These are phyloP conservation scores for Alviniconcha strummeri DNA, from an alignment of 2,888 invertebrate species.

Conservation along the genomic window DNA sequence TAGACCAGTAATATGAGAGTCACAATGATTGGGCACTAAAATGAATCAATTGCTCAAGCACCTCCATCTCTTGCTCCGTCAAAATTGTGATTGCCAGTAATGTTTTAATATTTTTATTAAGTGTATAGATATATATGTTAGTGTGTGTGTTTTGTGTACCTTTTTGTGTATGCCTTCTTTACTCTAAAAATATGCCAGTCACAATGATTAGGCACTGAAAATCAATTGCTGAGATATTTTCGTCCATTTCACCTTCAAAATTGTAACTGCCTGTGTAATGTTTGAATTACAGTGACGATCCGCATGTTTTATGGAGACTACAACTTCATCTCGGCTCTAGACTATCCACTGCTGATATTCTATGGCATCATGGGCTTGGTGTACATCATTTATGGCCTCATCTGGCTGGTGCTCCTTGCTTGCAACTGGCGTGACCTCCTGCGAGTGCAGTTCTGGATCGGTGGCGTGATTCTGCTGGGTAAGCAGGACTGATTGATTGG, in stretches of 20 bases:
- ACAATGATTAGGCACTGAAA: too few relatives aligned
- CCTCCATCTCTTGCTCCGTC: too few relatives aligned
- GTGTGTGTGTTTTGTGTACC: not conserved
- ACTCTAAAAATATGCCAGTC: too few relatives aligned
- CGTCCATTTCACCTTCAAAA: too few relatives aligned
- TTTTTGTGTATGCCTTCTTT: not conserved
- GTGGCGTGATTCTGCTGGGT: slow-evolving; percentile 90
- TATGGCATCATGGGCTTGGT: slow-evolving; percentile 92
- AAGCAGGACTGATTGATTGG: slow-evolving; percentile 28
- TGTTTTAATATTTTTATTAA: not conserved
- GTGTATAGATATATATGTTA: not conserved
- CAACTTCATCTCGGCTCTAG: slow-evolving; percentile 90
- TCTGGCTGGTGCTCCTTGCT: slow-evolving; percentile 89
- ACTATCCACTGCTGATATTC: slow-evolving; percentile 92
- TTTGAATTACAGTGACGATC: slow-evolving; percentile 73
- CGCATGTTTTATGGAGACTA: slow-evolving; percentile 83
- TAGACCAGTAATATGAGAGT: too few relatives aligned
- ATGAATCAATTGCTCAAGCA: too few relatives aligned
- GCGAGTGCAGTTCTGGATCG: slow-evolving; percentile 96
- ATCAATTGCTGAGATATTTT: too few relatives aligned
- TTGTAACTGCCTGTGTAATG: too few relatives aligned
- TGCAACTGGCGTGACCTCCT: slow-evolving; percentile 93
- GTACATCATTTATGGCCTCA: slow-evolving; percentile 87
- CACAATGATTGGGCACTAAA: too few relatives aligned
- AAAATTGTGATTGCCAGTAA: not conserved